Evolutionary conservation across 2,113 vertebrate species (phyloP).

Genomic region (Orthonyx spaldingii): DNA sequence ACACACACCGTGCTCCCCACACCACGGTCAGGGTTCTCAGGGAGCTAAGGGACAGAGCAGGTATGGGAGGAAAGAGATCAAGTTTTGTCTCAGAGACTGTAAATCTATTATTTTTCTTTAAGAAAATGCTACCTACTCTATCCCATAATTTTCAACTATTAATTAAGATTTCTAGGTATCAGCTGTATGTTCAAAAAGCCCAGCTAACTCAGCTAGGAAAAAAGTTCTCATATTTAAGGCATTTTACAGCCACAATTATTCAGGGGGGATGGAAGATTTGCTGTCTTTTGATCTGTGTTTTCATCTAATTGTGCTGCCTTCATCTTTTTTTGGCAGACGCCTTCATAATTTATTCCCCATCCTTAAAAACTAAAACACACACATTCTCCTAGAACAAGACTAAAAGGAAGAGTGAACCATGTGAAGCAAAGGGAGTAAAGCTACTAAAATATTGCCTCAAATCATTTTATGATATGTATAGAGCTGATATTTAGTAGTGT

Average conservation of each 20-base stretch:
- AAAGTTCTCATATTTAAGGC: not conserved
- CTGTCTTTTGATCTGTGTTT: not conserved
- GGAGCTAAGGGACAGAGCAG: not conserved
- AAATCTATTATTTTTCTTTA: not conserved
- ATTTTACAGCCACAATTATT: not conserved
- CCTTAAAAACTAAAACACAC: not conserved
- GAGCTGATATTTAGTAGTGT: not conserved
- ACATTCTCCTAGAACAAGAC: not conserved
- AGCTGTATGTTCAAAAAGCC: not conserved
- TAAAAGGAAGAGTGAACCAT: not conserved
- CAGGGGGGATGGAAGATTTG: not conserved
- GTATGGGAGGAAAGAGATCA: not conserved
- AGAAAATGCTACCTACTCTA: not conserved
- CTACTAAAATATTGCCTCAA: not conserved
- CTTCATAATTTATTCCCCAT: not conserved
- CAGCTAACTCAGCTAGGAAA: not conserved
- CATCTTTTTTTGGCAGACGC: not conserved
- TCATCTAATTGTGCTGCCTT: not conserved
- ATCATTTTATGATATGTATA: not conserved
- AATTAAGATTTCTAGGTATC: not conserved
- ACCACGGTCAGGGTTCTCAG: not conserved
- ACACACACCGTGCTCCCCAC: constrained; percentile 9
- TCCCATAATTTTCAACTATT: not conserved
- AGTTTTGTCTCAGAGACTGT: not conserved
- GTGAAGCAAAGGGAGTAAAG: not conserved